Evolutionary conservation across 2,888 invertebrate species (phyloP), one percentile per base, ranked within the genome.

Genomic region (Troglohyphantes excavatus): DNA sequence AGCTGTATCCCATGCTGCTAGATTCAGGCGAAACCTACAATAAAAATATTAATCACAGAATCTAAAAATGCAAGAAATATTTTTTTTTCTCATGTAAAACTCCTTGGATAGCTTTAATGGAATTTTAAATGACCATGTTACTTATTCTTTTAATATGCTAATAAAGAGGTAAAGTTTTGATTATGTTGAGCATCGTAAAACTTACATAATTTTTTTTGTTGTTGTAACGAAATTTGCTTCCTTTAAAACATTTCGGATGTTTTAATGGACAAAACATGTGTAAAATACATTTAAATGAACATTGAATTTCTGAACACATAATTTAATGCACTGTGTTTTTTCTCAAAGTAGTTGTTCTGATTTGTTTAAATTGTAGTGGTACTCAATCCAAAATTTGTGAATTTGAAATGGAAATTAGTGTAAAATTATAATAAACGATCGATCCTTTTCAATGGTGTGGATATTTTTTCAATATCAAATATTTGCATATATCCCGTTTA

Each of bases 21-120:
- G n/a, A 53, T 53, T 13, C 17, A 39, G 13, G 39, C 39, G 39
- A 53, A 11, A 5, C 53, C n/a, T 2, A 53, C 17, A 53, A 53
- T 53, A 53, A 53, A 53, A 53, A 53, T 53, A 53, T 53, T 53
- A 53, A 53, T 53, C 53, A 53, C 17, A 33, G 33, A 68, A 29
- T 33, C 27, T 33, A 68, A 68, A 68, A 68, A 68, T 68, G 68
- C 68, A 23, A 23, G 68, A 68, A 53, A 33, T 33, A 68, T 33
- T 68, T 33, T 68, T 33, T 68, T 33, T 68, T 68, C 68, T 33
- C 33, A n/a, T 26, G n/a, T 21, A 68, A 68, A 68, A 68, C 21
- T 68, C 29, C 33, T 68, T 2, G 33, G 68, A 68, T 33, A 68
- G 68, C n/a, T 68, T 68, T 68, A 68, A 68, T 68, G 68, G 68